These are phyloP conservation scores for Hippotragus niger DNA, from an alignment of 2,113 vertebrate species.

Conservation along the genomic window DNA sequence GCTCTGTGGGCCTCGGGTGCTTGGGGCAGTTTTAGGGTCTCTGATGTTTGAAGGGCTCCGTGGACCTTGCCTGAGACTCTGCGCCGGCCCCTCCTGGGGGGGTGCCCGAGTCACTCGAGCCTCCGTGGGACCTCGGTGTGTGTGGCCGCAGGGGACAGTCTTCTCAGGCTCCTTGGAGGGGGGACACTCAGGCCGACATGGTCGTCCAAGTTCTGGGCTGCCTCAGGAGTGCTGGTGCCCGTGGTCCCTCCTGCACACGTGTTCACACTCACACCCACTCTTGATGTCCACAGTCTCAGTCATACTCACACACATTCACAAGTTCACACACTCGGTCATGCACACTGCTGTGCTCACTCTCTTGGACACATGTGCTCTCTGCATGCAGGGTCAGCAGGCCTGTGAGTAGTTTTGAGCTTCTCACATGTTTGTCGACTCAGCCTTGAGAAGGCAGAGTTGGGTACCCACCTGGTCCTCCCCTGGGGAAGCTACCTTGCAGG, in stretches of 20 bases:
- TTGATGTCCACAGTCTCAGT: background rate
- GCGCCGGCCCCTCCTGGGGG: background rate
- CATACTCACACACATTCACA: no score
- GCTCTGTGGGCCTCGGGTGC: background rate
- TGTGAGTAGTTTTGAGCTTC: background rate
- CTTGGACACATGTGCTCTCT: background rate
- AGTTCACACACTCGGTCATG: background rate
- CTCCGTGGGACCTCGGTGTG: background rate
- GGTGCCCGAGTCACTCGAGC: background rate
- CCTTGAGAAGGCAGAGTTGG: background rate
- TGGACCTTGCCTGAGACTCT: background rate
- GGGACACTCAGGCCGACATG: fast-evolving
- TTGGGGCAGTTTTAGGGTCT: no score
- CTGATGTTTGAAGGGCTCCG: background rate
- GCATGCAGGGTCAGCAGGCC: background rate
- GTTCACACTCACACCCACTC: background rate
- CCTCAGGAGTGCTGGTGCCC: background rate
- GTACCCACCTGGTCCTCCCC: background rate
- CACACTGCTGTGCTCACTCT: background rate
- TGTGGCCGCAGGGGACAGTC: background rate
- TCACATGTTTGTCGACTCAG: background rate
- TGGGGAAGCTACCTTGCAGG: background rate
- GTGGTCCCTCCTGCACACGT: background rate
- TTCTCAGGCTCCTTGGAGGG: background rate
- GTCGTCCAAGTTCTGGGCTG: background rate